Evolutionary conservation across 2,888 invertebrate species (phyloP), one percentile per base, ranked within the genome.

Genomic region (Agrotis clavis): DNA sequence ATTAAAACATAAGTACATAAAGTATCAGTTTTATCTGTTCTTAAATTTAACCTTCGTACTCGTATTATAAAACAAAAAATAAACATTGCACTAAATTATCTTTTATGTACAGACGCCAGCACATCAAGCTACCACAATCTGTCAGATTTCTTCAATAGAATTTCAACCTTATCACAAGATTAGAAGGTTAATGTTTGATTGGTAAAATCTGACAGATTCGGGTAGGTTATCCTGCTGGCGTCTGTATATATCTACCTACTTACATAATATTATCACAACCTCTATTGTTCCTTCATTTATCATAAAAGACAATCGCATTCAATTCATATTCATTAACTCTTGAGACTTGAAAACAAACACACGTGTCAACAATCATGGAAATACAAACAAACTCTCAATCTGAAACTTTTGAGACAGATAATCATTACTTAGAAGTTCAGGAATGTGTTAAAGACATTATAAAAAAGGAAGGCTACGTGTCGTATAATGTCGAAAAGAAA

Each of bases 371-470:
- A 41, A 35, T 18, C 13, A 70, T 78, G 76, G 65, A 75, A 62
- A 5, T 75, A n/a, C 16, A 56, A 30, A 66, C 41, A 0, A 61
- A 65, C 4, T 30, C 41, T n/a, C 53, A 53, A 51, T 56, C 69
- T 18, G 70, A 74, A 69, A 68, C n/a, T 41, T 68, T 68, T 35
- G 50, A 57, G 18, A 47, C 47, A 3, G 67, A 69, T 45, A 66
- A 50, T 5, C 53, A 60, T 19, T 69, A 60, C 4, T 25, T 45
- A 21, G 74, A 67, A 25, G 67, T 89, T 14, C 53, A 85, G 60
- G 51, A 82, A 25, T 82, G 84, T 30, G 48, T 90, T 0, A 76
- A 85, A 30, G 77, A 75, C 64, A 88, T 90, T 1, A 82, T 88
- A 5, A 67, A 73, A 19, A 86, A 84, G 51, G 88, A 90, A 80